These are phyloP conservation scores for Tricholauxania praeusta DNA, from an alignment of 2,888 invertebrate species.

Conservation along the genomic window DNA sequence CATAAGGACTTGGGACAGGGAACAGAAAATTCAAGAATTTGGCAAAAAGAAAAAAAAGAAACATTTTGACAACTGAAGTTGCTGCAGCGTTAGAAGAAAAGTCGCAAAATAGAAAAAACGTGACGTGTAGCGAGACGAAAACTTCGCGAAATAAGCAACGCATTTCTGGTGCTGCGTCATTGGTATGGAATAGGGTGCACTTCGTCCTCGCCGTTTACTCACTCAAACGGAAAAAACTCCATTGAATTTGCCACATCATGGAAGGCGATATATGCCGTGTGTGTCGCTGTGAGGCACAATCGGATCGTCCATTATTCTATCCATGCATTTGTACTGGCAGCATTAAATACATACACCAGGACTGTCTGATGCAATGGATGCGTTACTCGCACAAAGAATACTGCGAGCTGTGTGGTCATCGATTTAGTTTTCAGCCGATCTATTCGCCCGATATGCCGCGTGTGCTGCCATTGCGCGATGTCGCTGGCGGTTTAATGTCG, in stretches of 20 bases:
- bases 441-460: slow-evolving; percentile 99
- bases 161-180: background rate
- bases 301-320: slow-evolving; percentile 94
- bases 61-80: slow-evolving; percentile 6
- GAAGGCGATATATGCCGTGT: slow-evolving; percentile 95
- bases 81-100: background rate
- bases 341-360: slow-evolving; percentile 99
- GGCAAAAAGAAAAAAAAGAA: slow-evolving; percentile 18
- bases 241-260: slow-evolving; percentile 50
- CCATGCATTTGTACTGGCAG: slow-evolving; percentile 99
- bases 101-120: slow-evolving; percentile 26
- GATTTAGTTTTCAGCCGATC: slow-evolving; percentile 98
- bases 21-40: slow-evolving; percentile 12
- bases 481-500: slow-evolving; percentile 88
- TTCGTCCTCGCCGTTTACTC: too few species aligned
- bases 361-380: slow-evolving; percentile 99
- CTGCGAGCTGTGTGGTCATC: slow-evolving; percentile 97
- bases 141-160: background rate
- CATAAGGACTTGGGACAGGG: slow-evolving; percentile 3
- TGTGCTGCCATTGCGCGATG: slow-evolving; percentile 91
- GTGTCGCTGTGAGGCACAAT: slow-evolving; percentile 93
- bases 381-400: slow-evolving; percentile 98
- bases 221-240: background rate
- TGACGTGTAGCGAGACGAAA: slow-evolving; percentile 38
- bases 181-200: slow-evolving; percentile 34